phyloP scores from a whole-genome alignment of 2,888 invertebrate genomes.

The Chromoteleia sp. region DNA sequence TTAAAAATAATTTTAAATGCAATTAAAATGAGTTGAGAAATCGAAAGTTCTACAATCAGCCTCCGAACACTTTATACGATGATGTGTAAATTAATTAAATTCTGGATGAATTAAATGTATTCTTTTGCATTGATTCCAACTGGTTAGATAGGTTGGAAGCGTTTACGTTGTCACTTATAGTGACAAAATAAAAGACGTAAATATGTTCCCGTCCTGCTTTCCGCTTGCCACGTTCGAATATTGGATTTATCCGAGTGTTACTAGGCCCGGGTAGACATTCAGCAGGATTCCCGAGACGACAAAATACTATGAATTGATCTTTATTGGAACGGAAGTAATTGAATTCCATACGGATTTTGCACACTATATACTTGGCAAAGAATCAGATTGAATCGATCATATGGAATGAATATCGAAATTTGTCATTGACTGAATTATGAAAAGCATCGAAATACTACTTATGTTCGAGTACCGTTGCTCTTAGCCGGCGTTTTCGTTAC shows the following conservation, averaged over 20 bases:
- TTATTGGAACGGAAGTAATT: constrained; percentile 60
- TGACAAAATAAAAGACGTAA: constrained; percentile 43
- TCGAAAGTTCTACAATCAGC: no score
- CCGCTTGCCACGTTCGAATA: constrained; percentile 40
- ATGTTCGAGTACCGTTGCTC: constrained; percentile 93
- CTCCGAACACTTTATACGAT: no score
- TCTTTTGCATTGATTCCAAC: constrained; percentile 5
- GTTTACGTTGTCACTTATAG: constrained; percentile 44
- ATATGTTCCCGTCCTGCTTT: constrained; percentile 46
- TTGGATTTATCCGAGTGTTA: constrained; percentile 58
- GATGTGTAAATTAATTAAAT: background rate
- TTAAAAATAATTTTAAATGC: background rate
- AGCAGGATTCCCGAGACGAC: constrained; percentile 60
- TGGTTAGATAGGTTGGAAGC: constrained; percentile 19
- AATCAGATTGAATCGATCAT: constrained; percentile 42
- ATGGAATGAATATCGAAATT: constrained; percentile 43
- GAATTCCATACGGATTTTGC: constrained; percentile 55
- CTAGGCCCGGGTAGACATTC: constrained; percentile 53
- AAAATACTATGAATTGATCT: constrained; percentile 60
- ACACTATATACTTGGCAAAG: constrained; percentile 38
- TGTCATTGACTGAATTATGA: constrained; percentile 45
- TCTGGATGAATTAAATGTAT: background rate
- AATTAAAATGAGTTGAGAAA: background rate
- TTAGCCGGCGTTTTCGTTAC: background rate
- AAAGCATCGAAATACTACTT: constrained; percentile 18